Conservation (phyloP, 2,888 invertebrate species). For the Acleris cristana region DNA sequence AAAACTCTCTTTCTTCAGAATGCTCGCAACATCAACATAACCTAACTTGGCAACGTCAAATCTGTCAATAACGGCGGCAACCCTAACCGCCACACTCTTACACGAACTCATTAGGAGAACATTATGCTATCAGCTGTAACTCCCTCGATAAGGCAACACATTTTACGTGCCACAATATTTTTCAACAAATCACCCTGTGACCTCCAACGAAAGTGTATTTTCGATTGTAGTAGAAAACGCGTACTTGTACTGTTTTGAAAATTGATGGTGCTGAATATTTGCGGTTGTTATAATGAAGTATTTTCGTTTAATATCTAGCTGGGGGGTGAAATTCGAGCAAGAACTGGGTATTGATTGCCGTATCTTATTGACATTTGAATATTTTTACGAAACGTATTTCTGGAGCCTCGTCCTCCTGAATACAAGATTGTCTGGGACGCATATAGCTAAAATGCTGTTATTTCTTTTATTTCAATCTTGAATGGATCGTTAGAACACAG, state of each 20-base stretch:
- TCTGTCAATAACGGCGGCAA: conserved; percentile 23
- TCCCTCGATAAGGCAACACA: conserved; percentile 41
- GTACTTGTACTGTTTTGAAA: conserved; percentile 17
- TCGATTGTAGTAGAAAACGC: not conserved
- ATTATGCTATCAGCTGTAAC: conserved; percentile 49
- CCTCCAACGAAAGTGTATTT: not conserved
- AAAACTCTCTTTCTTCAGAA: not conserved
- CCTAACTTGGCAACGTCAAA: conserved; percentile 6
- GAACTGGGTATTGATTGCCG: conserved; percentile 28
- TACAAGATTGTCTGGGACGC: not conserved
- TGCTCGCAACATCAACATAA: not conserved
- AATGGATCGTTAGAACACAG: too few species aligned
- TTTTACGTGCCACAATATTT: conserved; percentile 16
- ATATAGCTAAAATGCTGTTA: not conserved
- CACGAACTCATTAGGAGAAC: conserved; percentile 51
- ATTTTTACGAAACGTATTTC: conserved; percentile 21
- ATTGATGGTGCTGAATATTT: conserved; percentile 40
- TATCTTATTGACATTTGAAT: conserved; percentile 25
- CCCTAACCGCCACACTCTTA: conserved; percentile 42
- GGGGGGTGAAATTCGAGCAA: conserved; percentile 33
- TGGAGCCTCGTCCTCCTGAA: not conserved
- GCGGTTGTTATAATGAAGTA: conserved; percentile 45
- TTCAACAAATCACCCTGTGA: conserved; percentile 10
- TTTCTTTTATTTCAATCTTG: too few species aligned
- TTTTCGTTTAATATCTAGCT: conserved; percentile 45